These are phyloP conservation scores for Zhengitettix transpicula DNA, from an alignment of 2,888 invertebrate species.

Conservation along the genomic window DNA sequence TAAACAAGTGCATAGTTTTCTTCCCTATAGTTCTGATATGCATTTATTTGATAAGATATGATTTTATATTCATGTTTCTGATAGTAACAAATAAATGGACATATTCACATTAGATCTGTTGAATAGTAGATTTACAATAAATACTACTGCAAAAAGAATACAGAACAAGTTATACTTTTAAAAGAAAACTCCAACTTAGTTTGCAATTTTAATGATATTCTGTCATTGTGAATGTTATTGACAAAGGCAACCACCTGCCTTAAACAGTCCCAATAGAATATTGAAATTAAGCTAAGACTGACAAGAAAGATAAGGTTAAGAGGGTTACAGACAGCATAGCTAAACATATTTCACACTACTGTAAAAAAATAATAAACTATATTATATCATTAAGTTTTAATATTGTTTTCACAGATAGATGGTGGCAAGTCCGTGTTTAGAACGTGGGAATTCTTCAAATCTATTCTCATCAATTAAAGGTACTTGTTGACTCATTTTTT, in stretches of 20 bases:
- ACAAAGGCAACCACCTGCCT: background rate
- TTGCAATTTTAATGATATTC: no score
- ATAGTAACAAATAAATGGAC: no score
- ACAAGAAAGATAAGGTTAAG: background rate
- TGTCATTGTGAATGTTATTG: background rate
- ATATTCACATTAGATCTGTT: no score
- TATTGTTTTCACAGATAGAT: conserved; percentile 7
- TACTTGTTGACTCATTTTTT: background rate
- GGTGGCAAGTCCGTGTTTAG: conserved; percentile 11
- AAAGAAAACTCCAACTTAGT: no score
- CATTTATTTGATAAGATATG: no score
- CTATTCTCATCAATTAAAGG: background rate
- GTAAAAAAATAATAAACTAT: conserved; percentile 13
- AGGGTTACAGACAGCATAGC: conserved; percentile 7
- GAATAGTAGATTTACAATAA: no score
- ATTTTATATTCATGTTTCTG: no score
- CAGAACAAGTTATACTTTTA: no score
- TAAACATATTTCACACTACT: conserved; percentile 11
- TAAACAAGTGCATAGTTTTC: no score
- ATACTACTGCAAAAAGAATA: no score
- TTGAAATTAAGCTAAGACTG: background rate
- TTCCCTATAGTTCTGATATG: no score
- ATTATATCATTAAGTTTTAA: conserved; percentile 3
- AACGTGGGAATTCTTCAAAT: conserved; percentile 2
- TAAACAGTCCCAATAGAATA: background rate